Evolutionary conservation across 2,797 vertebrate species (phyloP), one percentile per base, ranked within the genome.

Genomic region (Amniataba percoides): DNA sequence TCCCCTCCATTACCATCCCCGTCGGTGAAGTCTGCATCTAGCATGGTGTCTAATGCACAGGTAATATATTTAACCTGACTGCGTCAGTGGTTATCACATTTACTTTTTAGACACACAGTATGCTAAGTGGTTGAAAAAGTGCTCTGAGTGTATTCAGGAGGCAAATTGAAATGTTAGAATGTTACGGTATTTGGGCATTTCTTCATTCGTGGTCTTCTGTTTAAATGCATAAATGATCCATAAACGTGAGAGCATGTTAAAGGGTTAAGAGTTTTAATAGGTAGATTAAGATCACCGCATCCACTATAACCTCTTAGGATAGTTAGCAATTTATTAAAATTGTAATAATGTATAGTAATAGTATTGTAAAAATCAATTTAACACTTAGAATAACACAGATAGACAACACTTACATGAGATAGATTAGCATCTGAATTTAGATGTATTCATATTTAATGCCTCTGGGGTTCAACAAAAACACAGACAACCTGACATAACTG

Each of bases 1-100:
- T 77, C 16, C 55, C 36, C 15, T 78, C 59, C 70, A 88, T 86
- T 86, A 89, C 48, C 1, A 36, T 39, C 18, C 18, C 55, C 3
- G 0, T 78, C 10, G 4, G 34, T 21, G 10, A 64, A 16, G 67
- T 57, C 21, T 40, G 45, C 34, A 51, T 75, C 59, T 56, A 21
- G 6, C 21, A n/a, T 43, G 46, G 27, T 21, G 21, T 62, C 42
- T 71, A 65, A 55, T 48, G 71, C 60, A 43, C 11, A 66, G 21
- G 14, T 57, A 70, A 80, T 76, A 67, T 11, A 43, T 83, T 76
- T 63, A 77, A 75, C 45, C 15, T 53, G 31, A 36, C 48, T 16
- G 42, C 15, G 11, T 13, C 10, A 48, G 51, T 52, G 6, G 58
- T 74, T 40, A 46, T 67, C 42, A 63, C 34, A 52, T 70, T 61